Evolutionary conservation across 2,888 invertebrate genomes (phyloP), one percentile per base, ranked within the genome.

Genomic region (Ormyrus thymus): DNA sequence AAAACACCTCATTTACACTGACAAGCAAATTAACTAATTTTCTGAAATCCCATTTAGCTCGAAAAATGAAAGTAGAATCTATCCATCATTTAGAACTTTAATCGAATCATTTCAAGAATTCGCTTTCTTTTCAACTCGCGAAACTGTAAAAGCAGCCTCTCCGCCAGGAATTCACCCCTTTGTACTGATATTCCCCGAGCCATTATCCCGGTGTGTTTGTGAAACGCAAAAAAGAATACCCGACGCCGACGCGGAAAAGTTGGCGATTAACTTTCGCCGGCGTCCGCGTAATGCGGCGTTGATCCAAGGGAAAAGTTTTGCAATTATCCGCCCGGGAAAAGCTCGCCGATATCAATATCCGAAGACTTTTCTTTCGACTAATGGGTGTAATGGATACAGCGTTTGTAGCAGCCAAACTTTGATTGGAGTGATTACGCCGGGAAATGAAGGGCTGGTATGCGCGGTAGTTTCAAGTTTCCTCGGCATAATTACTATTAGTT

Each of bases 241-340:
- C 29, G 29, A 64, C 46, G 11, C 13, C 13, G 9, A 5, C 11
- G 29, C 3, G 29, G 43, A 59, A 66, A 76, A 13, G 50, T 65
- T 65, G 69, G n/a, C 64, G 70, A 76, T 69, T 76, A 69, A 70
- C 62, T 69, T 62, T 66, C 15, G 53, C 3, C 48, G 48, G 66
- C 43, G 1, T 8, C 43, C 6, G 13, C 46, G 59, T 9, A 7
- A 15, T 29, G 59, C 50, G 58, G 59, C 29, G 29, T 29, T 70
- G 59, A 69, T 69, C 58, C 48, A 58, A 56, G 15, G 0, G 58
- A 46, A 69, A 69, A 69, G 69, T 69, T 69, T 9, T 4, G 11
- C 46, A 8, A 48, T 65, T 65, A 15, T 9, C 45, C 46, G 11
- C 29, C 29, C 29, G 29, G 3, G 29, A 29, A 29, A 29, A 29